Evolutionary conservation across 2,797 vertebrate species (phyloP).

Genomic region (Helostoma temminkii): DNA sequence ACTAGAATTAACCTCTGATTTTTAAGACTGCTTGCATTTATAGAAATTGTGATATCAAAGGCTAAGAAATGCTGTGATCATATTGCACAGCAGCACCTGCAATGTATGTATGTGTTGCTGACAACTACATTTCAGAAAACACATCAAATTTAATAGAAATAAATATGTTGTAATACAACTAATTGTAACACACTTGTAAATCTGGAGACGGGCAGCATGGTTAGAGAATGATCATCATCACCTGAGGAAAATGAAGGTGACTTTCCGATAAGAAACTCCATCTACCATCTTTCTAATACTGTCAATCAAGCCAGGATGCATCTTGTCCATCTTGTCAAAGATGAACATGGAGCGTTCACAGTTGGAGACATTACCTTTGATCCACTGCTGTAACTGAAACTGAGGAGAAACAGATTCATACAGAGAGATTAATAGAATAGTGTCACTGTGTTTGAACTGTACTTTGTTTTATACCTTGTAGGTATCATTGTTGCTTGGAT

Average conservation of each 20-base stretch:
- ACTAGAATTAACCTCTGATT: background rate
- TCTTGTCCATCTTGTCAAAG: constrained; percentile 96
- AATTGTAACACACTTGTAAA: too few species aligned
- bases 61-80: too few species aligned
- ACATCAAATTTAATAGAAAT: too few species aligned
- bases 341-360: constrained; percentile 92
- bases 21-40: too few species aligned
- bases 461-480: constrained; percentile 87
- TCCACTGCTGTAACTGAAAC: constrained; percentile 91
- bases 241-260: constrained; percentile 98
- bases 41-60: too few species aligned
- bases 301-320: constrained; percentile 92
- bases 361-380: constrained; percentile 88
- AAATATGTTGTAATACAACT: too few species aligned
- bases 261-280: constrained; percentile 89
- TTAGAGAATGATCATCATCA: constrained; percentile 28
- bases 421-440: background rate
- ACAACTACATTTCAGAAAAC: too few species aligned
- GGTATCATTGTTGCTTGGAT: constrained; percentile 76
- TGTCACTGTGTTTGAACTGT: accelerated
- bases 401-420: constrained; percentile 57
- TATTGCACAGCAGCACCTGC: too few species aligned
- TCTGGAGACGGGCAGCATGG: too few species aligned
- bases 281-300: constrained; percentile 94
- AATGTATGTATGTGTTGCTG: too few species aligned